phyloP scores from a whole-genome alignment of 2,888 invertebrate genomes.

The Diarsia dahlii region DNA sequence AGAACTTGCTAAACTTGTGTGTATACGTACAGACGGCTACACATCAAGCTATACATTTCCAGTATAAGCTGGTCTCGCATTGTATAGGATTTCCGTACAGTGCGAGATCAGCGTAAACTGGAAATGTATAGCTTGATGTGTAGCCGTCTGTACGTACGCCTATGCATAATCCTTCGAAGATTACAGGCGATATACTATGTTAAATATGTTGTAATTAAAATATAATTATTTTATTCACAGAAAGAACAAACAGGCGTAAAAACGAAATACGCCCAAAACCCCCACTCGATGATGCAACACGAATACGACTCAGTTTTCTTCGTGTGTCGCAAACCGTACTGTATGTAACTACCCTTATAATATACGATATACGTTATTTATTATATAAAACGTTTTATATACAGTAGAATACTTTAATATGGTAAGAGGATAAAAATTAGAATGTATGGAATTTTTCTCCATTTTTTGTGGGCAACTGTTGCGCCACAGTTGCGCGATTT shows the following conservation, averaged over 20 bases:
- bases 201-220: not conserved
- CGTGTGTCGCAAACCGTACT: slow-evolving; percentile 95
- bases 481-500: not conserved
- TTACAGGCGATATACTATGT: too few relatives aligned
- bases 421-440: slow-evolving; percentile 6
- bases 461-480: slow-evolving; percentile 17
- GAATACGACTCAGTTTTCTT: slow-evolving; percentile 98
- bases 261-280: slow-evolving; percentile 98
- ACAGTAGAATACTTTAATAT: slow-evolving; percentile 11
- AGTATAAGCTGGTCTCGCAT: too few relatives aligned
- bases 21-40: too few relatives aligned
- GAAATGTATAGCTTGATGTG: too few relatives aligned
- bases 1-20: too few relatives aligned
- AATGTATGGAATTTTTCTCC: not conserved
- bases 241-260: slow-evolving; percentile 95
- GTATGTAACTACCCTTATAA: slow-evolving; percentile 53
- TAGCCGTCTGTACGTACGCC: too few relatives aligned
- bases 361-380: slow-evolving; percentile 43
- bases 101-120: too few relatives aligned
- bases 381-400: slow-evolving; percentile 28
- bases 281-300: slow-evolving; percentile 97
- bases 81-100: too few relatives aligned
- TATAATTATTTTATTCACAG: slow-evolving; percentile 83
- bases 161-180: too few relatives aligned
- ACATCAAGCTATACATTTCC: too few relatives aligned